Evolutionary conservation across 2,797 vertebrate species (phyloP), one percentile per base, ranked within the genome.

Genomic region (Onychomys torridus): DNA sequence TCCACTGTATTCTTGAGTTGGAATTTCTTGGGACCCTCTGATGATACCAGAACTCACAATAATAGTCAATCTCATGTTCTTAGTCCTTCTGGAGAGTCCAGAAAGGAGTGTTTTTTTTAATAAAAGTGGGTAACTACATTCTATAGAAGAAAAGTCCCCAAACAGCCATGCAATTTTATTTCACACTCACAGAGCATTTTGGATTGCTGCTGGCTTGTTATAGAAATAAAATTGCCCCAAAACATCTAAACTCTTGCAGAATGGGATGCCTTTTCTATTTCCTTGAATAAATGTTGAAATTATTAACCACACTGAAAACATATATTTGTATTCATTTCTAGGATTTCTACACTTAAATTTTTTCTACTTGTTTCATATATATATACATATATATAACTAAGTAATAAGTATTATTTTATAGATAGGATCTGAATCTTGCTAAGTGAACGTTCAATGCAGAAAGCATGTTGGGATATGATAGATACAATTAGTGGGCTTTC

Each of bases 131-230:
- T 79, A 88, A 61, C 77, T 85, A 84, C 43, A 88, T 27, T 57
- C 37, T 52, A 23, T 40, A 89, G 37, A 73, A 76, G 23, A 90
- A 63, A 93, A 77, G 0, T 23, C 23, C 12, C 9, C 13, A 90
- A 67, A 52, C 8, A 7, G 91, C 73, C 61, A 25, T 69, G 86
- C 49, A 4, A 59, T 29, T 95, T 93, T 86, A 76, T 79, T 89
- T 83, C 27, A 87, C 63, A 87, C 10, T 94, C 87, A 55, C 23
- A 79, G 75, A 83, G 16, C 34, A n/a, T 69, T 29, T 87, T 81
- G 16, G 17, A 94, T 91, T 86, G 55, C 69, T 57, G 90, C 7
- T 29, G 32, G 6, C 94, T 94, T 96, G 25, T 95, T 40, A 84
- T 76, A 3, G 6, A 23, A 5, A 76, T 92, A 76, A 96, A 96